These are phyloP conservation scores for Drosophila tristis DNA, from an alignment of 1,140 invertebrate genomes.

Conservation along the genomic window DNA sequence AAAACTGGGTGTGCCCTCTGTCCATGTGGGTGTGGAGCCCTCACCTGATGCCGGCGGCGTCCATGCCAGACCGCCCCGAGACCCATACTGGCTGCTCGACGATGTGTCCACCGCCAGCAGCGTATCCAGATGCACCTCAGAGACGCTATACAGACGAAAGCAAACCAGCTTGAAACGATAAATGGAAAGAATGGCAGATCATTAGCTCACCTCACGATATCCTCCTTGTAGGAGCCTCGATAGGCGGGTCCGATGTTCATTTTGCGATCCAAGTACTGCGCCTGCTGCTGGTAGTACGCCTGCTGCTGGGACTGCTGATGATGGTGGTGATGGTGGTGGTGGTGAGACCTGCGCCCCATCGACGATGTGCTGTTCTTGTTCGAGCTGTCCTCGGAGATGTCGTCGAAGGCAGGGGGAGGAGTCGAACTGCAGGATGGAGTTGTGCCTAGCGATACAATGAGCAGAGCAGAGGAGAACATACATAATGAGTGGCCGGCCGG, in stretches of 20 bases:
- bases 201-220: constrained; percentile 70
- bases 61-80: constrained; percentile 86
- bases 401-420: constrained; percentile 94
- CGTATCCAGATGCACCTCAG: constrained; percentile 83
- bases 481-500: constrained; percentile 33
- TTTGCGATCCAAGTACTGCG: constrained; percentile 84
- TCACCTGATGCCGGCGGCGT: constrained; percentile 95
- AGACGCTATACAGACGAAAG: constrained; percentile 59
- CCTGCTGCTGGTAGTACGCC: constrained; percentile 72
- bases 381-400: constrained; percentile 87
- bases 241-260: constrained; percentile 84
- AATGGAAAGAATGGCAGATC: background rate
- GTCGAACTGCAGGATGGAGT: constrained; percentile 90
- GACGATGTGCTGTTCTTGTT: constrained; percentile 84
- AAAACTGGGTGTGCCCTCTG: constrained; percentile 98
- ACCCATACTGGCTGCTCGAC: constrained; percentile 83
- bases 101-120: constrained; percentile 82
- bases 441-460: constrained; percentile 84
- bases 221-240: constrained; percentile 82
- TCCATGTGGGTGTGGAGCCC: constrained; percentile 98
- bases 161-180: too few species aligned
- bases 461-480: constrained; percentile 48
- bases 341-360: constrained; percentile 83
- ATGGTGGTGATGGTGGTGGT: constrained; percentile 84
- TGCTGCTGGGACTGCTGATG: constrained; percentile 84